A percentile compares a stretch with the other conserved stretches of the same genome.
phyloP scores from a whole-genome alignment of 2,113 vertebrate species.

The Pelvicachromis taeniatus region DNA sequence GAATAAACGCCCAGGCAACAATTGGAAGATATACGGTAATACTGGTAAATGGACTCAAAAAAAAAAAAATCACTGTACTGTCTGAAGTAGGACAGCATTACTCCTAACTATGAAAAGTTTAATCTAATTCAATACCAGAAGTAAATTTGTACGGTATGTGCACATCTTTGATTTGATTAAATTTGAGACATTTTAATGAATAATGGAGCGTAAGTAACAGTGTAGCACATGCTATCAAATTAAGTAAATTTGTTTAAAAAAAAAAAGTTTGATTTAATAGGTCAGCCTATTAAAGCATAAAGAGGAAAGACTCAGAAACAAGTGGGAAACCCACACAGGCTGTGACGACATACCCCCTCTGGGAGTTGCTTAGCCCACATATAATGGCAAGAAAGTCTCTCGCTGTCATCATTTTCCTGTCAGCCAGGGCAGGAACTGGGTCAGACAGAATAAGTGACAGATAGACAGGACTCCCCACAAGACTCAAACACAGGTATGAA shows the following conservation, averaged over 20 bases:
- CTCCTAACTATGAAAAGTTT: not conserved
- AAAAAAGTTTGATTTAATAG: not conserved
- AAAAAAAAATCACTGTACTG: not conserved
- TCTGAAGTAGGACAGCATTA: not conserved
- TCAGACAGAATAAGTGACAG: constrained; percentile 40
- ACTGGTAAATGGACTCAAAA: not conserved
- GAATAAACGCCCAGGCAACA: no score
- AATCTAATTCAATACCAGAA: not conserved
- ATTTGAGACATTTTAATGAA: not conserved
- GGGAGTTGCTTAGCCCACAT: constrained; percentile 51
- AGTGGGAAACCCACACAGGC: not conserved
- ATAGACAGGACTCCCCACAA: not conserved
- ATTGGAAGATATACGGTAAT: no score
- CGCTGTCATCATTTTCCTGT: constrained; percentile 53
- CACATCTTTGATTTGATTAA: not conserved
- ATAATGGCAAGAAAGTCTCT: constrained; percentile 66
- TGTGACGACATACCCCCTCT: constrained; percentile 14
- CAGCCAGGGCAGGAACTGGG: constrained; percentile 52
- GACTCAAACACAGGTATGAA: constrained; percentile 24
- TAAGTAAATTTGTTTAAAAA: not conserved
- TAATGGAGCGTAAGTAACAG: not conserved
- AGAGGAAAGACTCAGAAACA: not conserved
- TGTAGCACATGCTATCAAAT: not conserved
- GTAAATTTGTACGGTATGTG: not conserved
- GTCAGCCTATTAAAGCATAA: not conserved